Conservation (phyloP, 2,113 vertebrate genomes). For the Silurus glanis region DNA sequence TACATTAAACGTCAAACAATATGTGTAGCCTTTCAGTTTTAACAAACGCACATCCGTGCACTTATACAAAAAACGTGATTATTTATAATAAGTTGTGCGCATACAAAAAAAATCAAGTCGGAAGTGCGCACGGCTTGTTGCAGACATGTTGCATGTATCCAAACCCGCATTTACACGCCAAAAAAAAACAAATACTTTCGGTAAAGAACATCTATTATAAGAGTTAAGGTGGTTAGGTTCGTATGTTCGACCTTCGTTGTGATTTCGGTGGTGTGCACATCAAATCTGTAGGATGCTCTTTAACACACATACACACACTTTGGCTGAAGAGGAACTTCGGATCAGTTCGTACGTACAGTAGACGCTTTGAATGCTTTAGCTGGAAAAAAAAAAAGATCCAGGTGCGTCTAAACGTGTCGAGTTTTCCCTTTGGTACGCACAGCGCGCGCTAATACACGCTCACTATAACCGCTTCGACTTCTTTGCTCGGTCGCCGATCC, state of each 20-base stretch:
- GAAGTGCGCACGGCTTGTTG: neutral
- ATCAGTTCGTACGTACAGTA: neutral
- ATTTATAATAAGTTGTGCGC: neutral
- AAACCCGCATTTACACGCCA: neutral
- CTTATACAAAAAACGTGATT: constrained; percentile 19
- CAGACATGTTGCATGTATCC: neutral
- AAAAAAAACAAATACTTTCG: constrained; percentile 18
- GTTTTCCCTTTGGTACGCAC: neutral
- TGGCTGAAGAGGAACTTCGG: constrained; percentile 5
- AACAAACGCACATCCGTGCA: constrained; percentile 11
- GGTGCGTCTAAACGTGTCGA: neutral
- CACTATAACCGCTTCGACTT: constrained; percentile 89
- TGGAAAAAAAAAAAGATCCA: neutral
- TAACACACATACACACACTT: neutral
- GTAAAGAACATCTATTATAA: neutral
- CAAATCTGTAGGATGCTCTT: neutral
- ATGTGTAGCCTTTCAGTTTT: neutral
- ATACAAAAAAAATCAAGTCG: neutral
- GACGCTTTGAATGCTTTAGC: too few species aligned
- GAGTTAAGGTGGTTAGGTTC: neutral
- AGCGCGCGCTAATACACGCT: constrained; percentile 81
- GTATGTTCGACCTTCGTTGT: neutral
- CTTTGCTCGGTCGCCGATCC: constrained; percentile 92
- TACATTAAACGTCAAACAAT: constrained; percentile 59
- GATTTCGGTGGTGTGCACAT: neutral